Evolutionary conservation across 2,113 vertebrate species (phyloP), one percentile per base, ranked within the genome.

Genomic region (Muscicapa adusta): DNA sequence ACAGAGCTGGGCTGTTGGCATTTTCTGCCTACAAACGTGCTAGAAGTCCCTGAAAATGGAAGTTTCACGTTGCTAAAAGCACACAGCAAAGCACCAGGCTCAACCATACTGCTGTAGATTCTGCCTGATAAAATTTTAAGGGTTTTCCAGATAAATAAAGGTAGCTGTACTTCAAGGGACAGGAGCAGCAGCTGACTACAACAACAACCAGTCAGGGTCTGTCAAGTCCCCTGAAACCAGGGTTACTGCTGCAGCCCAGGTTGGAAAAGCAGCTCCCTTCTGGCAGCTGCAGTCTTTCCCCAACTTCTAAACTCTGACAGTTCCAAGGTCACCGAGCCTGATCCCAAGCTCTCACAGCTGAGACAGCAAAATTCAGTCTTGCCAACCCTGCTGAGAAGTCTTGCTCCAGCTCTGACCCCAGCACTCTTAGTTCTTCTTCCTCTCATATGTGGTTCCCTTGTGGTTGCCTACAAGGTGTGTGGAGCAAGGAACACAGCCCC

Each of bases 341-440:
- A 73, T 75, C 66, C 48, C 62, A n/a, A n/a, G 63, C 62, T 65
- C 34, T 91, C 75, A 70, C 1, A 2, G 91, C 51, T 62, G 82
- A 88, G 43, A 72, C 47, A 93, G 75, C 71, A 93, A 83, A 85
- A 88, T 45, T 74, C 79, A 86, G 36, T 14, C 88, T 80, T 71
- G 33, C 63, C 83, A 84, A 43, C 60, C 60, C 75, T 71, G 50
- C 58, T 70, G 90, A 88, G 62, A 58, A 66, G 47, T 23, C 62
- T 88, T 83, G 85, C 82, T 96, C 78, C 47, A 86, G 85, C 85
- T 93, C 79, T 74, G 85, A 94, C 72, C 72, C 67, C 57, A 19
- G 56, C 29, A 34, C 40, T 90, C 47, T 67, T 84, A 92, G 73
- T 53, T 84, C 56, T 93, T 86, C 74, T 60, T 79, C 42, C 42